phyloP scores from a whole-genome alignment of 2,797 vertebrate species.

The Prionace glauca region DNA sequence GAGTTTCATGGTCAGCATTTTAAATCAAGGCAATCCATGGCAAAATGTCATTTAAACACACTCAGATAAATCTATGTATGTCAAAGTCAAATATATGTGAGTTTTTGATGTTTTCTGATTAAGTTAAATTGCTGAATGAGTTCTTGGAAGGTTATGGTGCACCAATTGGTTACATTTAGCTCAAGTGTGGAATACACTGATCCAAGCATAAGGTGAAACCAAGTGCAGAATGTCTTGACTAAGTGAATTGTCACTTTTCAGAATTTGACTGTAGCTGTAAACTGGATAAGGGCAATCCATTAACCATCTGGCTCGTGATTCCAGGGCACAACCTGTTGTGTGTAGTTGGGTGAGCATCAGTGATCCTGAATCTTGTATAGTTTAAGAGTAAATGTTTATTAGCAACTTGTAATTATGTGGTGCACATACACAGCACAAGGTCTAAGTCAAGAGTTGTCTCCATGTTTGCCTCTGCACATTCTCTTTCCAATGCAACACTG shows the following conservation, averaged over 20 bases:
- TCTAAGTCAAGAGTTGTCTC: too few species aligned
- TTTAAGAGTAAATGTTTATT: too few species aligned
- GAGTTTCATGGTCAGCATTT: background rate
- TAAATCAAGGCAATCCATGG: background rate
- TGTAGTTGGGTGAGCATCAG: too few species aligned
- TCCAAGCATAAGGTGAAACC: background rate
- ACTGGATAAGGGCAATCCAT: background rate
- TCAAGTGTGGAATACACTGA: background rate
- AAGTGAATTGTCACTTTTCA: background rate
- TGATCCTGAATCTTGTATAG: too few species aligned
- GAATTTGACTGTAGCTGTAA: background rate
- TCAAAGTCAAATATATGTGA: background rate
- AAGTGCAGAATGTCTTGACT: background rate
- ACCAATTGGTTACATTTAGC: background rate
- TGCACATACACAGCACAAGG: too few species aligned
- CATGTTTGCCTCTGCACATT: too few species aligned
- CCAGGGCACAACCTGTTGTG: background rate
- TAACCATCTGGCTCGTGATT: background rate
- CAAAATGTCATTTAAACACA: background rate
- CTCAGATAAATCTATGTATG: background rate
- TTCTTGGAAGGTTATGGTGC: background rate
- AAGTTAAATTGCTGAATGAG: background rate
- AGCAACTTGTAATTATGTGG: too few species aligned
- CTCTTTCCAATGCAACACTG: too few species aligned
- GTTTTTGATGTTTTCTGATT: background rate